Conservation (phyloP, 2,888 invertebrate species). For the Aphidoletes aphidimyza region DNA sequence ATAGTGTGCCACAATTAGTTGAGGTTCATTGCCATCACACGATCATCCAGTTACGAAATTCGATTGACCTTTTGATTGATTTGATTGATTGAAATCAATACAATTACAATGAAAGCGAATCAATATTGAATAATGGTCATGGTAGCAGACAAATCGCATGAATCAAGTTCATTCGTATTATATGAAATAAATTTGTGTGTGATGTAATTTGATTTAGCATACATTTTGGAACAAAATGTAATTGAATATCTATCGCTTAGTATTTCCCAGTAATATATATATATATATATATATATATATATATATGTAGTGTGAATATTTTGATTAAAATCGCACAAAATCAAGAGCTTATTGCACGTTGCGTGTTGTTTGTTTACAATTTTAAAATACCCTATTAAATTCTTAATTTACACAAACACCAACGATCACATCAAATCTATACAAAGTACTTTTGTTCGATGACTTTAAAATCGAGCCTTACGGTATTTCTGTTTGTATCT, state of each 20-base stretch:
- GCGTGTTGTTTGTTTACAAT: not conserved
- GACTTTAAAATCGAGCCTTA: conserved; percentile 28
- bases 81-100: not conserved
- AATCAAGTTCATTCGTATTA: not conserved
- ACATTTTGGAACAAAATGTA: not conserved
- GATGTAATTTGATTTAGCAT: not conserved
- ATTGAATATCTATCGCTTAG: not conserved
- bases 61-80: not conserved
- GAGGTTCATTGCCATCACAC: not conserved
- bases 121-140: no score
- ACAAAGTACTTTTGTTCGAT: conserved; percentile 29
- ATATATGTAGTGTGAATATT: not conserved
- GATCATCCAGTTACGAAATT: not conserved
- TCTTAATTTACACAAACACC: conserved; percentile 40
- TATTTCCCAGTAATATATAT: not conserved
- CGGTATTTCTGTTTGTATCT: not conserved
- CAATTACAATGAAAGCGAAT: not conserved
- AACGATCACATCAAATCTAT: not conserved
- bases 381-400: conserved; percentile 34
- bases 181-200: not conserved
- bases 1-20: not conserved
- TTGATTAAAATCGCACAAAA: conserved; percentile 44
- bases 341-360: conserved; percentile 41
- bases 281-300: not conserved
- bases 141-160: no score